phyloP scores from a whole-genome alignment of 2,113 vertebrate species.

The Procavia capensis region DNA sequence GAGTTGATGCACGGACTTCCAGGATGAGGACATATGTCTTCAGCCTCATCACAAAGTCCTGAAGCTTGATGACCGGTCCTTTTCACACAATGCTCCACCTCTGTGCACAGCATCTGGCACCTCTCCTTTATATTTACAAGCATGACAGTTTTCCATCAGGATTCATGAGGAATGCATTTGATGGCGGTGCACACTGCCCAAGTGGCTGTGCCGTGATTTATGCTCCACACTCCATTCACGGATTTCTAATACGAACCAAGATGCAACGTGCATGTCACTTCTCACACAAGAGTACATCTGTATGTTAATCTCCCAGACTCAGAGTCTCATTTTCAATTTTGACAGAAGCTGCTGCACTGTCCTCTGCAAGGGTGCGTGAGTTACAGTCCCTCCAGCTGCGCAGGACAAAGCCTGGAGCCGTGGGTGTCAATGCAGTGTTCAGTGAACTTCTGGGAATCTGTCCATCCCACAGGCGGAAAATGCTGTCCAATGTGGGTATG shows the following conservation, averaged over 20 bases:
- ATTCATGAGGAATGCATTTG: not conserved
- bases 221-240: rapidly evolving
- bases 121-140: not conserved
- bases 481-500: rapidly evolving
- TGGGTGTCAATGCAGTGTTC: rapidly evolving
- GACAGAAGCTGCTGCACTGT: not conserved
- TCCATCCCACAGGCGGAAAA: not conserved
- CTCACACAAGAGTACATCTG: not conserved
- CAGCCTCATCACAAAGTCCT: rapidly evolving
- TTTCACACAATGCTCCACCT: rapidly evolving
- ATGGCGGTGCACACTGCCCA: rapidly evolving
- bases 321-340: not conserved
- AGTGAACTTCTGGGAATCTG: not conserved
- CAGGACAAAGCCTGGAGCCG: not conserved
- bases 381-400: no score
- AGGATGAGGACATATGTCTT: not conserved
- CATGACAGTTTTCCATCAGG: rapidly evolving
- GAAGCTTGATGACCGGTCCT: rapidly evolving
- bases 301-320: not conserved
- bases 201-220: not conserved
- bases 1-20: not conserved
- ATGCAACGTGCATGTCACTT: not conserved
- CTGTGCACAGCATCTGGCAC: not conserved
- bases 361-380: not conserved
- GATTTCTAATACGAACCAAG: not conserved